Evolutionary conservation across 1,140 invertebrate species (phyloP), one percentile per base, ranked within the genome.

Genomic region (Bombus confusus): DNA sequence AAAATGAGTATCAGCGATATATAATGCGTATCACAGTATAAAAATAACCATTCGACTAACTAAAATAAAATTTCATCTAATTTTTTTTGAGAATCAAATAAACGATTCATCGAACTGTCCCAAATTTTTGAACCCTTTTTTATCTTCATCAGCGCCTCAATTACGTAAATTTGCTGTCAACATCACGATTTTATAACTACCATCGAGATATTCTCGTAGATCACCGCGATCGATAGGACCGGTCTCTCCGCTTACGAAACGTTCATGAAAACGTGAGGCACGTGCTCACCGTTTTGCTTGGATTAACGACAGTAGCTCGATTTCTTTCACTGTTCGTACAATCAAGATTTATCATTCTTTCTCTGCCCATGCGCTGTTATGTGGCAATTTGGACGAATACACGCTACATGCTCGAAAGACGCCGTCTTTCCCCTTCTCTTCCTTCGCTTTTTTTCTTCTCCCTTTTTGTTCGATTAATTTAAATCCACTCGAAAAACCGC

Each of bases 261-360:
- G 37, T 87, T 78, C 86, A 79, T 73, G 86, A 75, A 88, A 88
- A 83, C 80, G 62, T 83, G 80, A 87, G 59, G 52, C 87, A 86
- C 87, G 87, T 41, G 85, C 64, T 66, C 59, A 68, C 52, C 74
- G 62, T 37, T 76, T 68, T 68, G n/a, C 37, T 71, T 68, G 10
- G 28, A 28, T 81, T 66, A 59, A 79, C 52, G 72, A 68, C 80
- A 57, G 76, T 22, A 18, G 9, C 72, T 37, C 59, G 66, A 79
- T 64, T 85, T 81, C 15, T 52, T 4, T 13, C 13, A 13, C 12
- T 59, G 57, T 18, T 13, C 18, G 68, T 59, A 72, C 43, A 80
- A 88, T 68, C 74, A 39, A 74, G 85, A 88, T 87, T 77, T 74
- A 84, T 77, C 71, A 71, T 71, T 59, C 71, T 80, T 43, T 22